A percentile compares a stretch with the other conserved stretches of the same genome.
phyloP scores from a whole-genome alignment of 2,797 vertebrate species.

The Ceryle rudis region DNA sequence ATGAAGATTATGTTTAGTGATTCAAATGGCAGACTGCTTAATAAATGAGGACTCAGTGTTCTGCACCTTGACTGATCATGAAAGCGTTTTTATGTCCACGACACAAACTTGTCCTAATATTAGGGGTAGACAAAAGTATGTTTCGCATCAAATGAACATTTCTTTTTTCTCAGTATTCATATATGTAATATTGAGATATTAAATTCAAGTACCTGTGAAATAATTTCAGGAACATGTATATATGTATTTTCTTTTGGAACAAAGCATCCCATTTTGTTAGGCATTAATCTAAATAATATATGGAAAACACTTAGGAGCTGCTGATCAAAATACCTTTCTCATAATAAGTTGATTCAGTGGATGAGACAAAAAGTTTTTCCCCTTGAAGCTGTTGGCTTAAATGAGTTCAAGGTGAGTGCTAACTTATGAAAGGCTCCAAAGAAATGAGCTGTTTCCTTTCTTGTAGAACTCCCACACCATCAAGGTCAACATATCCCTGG shows the following conservation, averaged over 20 bases:
- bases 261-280: neutral
- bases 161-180: neutral
- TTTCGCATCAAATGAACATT: neutral
- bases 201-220: neutral
- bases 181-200: neutral
- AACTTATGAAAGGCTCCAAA: neutral
- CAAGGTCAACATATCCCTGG: neutral
- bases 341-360: conserved; percentile 12
- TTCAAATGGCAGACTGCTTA: neutral
- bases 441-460: neutral
- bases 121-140: neutral
- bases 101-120: neutral
- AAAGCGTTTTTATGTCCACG: neutral
- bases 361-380: conserved; percentile 32
- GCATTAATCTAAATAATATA: conserved; percentile 7
- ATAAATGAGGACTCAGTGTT: neutral
- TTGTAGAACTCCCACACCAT: neutral
- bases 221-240: neutral
- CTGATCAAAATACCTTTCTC: neutral
- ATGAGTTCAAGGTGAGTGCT: conserved; percentile 37
- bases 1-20: neutral
- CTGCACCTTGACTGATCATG: neutral
- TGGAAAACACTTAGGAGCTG: neutral
- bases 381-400: conserved; percentile 15
- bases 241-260: neutral